These are phyloP conservation scores for Rhagoletis pomonella DNA, from an alignment of 1,140 invertebrate species.

Conservation along the genomic window DNA sequence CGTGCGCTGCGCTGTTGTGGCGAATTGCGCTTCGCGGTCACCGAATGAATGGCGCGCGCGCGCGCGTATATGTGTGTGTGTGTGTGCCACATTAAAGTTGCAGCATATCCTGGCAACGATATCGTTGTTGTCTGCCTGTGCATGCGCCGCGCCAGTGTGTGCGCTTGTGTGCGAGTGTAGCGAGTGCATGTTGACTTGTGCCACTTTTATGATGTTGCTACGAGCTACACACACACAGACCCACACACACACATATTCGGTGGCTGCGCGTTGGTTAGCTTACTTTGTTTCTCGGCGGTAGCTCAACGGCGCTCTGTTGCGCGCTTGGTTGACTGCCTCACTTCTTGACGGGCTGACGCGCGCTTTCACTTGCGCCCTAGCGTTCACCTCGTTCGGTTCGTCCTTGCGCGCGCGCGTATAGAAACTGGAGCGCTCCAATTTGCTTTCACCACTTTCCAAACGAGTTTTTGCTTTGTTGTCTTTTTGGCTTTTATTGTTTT, in stretches of 20 bases:
- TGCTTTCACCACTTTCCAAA: neutral
- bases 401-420: neutral
- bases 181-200: neutral
- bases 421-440: slow-evolving; percentile 24
- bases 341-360: neutral
- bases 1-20: neutral
- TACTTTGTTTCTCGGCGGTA: too few species aligned
- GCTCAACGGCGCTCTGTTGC: neutral
- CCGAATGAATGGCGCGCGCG: too few species aligned
- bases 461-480: neutral
- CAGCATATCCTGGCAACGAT: slow-evolving; percentile 13
- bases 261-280: neutral
- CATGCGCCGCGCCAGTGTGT: neutral
- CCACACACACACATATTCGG: neutral
- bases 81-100: neutral
- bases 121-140: too few species aligned
- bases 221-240: neutral
- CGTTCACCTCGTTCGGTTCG: neutral
- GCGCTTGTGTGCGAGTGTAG: too few species aligned
- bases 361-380: slow-evolving; percentile 2
- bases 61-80: neutral
- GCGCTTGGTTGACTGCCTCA: neutral
- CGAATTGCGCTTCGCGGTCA: neutral
- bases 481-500: slow-evolving; percentile 11
- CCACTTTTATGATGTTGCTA: slow-evolving; percentile 11